Conservation (phyloP, 64 coral and sea anemone genomes). For the Dendronephthya gigantea region DNA sequence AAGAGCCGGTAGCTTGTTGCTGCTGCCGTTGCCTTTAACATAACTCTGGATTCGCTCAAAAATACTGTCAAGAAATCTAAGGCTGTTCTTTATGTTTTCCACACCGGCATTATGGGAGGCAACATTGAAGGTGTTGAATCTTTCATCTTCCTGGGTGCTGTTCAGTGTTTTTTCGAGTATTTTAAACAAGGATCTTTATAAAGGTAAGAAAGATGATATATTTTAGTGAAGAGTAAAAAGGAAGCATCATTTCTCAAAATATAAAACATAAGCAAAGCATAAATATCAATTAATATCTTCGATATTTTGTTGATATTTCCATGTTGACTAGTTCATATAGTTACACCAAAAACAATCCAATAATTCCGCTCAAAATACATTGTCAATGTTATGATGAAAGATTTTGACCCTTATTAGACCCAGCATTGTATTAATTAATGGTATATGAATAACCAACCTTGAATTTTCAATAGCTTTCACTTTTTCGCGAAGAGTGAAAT, state of each 20-base stretch:
- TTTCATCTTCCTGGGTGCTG: not conserved
- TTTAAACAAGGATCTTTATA: not conserved
- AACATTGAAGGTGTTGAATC: not conserved
- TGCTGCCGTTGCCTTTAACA: not conserved
- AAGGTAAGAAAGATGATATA: not conserved
- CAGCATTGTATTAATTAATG: too few relatives aligned
- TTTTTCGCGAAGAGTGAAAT: not conserved
- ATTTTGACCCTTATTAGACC: too few relatives aligned
- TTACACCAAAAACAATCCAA: too few relatives aligned
- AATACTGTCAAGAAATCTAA: conserved; percentile 1
- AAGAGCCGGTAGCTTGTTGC: not conserved
- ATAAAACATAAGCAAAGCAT: too few relatives aligned
- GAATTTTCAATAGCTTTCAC: not conserved
- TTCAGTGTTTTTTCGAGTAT: not conserved
- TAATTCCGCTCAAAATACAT: too few relatives aligned
- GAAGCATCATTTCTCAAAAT: too few relatives aligned
- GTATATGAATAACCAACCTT: not conserved
- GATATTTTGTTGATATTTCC: too few relatives aligned
- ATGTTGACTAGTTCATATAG: too few relatives aligned
- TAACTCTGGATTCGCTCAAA: not conserved
- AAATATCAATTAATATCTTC: too few relatives aligned
- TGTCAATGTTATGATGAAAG: too few relatives aligned
- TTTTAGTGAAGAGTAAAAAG: too few relatives aligned
- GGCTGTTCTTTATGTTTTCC: not conserved
- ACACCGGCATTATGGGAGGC: not conserved